Evolutionary conservation across 2,113 vertebrate genomes (phyloP).

Genomic region (Pangasianodon gigas): DNA sequence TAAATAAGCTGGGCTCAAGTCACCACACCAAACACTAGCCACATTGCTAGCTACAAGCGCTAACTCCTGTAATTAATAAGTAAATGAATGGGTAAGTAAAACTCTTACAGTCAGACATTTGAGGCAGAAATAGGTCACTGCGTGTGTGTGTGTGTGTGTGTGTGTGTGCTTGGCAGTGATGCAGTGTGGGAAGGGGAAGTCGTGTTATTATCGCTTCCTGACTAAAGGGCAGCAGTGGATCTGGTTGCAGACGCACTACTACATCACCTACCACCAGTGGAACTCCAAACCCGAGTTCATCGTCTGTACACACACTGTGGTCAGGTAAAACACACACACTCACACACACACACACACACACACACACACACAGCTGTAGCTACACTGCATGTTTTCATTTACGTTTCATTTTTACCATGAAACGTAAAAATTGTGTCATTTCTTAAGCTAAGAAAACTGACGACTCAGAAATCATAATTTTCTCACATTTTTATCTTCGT

Average conservation of each 20-base stretch:
- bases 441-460: too few species aligned
- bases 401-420: too few species aligned
- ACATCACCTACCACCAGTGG: conserved; percentile 91
- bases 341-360: conserved; percentile 27
- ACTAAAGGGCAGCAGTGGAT: conserved; percentile 89
- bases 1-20: neutral
- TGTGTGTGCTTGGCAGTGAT: conserved; percentile 72
- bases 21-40: neutral
- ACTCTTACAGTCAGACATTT: conserved; percentile 2
- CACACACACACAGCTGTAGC: neutral
- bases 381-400: too few species aligned
- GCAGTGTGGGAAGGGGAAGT: conserved; percentile 88
- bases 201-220: conserved; percentile 86
- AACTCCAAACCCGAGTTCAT: conserved; percentile 89
- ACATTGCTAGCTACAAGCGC: neutral
- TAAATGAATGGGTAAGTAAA: neutral
- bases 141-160: conserved; percentile 24
- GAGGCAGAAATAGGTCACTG: conserved; percentile 52
- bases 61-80: neutral
- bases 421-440: too few species aligned
- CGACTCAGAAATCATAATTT: too few species aligned
- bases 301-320: conserved; percentile 85
- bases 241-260: conserved; percentile 86
- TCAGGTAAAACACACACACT: conserved; percentile 70
- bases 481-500: too few species aligned